phyloP scores from a whole-genome alignment of 2,888 invertebrate genomes.

The Stomorhina lunata region DNA sequence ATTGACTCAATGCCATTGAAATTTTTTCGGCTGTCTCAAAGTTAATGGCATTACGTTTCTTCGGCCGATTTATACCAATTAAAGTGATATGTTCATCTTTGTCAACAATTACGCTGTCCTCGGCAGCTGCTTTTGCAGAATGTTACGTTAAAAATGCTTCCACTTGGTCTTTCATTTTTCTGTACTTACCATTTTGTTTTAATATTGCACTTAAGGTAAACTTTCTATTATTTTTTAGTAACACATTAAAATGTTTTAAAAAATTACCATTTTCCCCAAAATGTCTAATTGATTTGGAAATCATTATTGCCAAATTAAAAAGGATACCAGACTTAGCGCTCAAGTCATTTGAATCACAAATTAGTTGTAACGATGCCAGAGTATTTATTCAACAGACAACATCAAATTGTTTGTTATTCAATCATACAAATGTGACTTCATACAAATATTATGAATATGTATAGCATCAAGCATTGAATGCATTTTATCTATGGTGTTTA shows the following conservation, averaged over 20 bases:
- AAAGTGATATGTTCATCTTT: slow-evolving; percentile 85
- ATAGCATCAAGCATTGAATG: too few species aligned
- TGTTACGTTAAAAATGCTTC: not conserved
- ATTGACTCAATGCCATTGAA: slow-evolving; percentile 85
- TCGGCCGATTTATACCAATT: slow-evolving; percentile 92
- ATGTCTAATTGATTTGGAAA: slow-evolving; percentile 1
- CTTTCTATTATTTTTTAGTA: not conserved
- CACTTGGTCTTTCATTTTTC: not conserved
- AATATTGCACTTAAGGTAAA: slow-evolving; percentile 23
- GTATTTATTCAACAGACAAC: too few species aligned
- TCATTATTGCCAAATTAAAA: slow-evolving; percentile 25
- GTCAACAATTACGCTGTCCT: slow-evolving; percentile 80
- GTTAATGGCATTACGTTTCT: slow-evolving; percentile 91
- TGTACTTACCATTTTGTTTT: slow-evolving; percentile 25
- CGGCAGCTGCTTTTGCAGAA: slow-evolving; percentile 1
- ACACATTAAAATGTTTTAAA: not conserved
- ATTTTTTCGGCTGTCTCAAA: slow-evolving; percentile 85
- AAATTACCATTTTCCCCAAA: not conserved
- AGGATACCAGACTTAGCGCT: too few species aligned
- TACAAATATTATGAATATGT: too few species aligned
- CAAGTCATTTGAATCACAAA: not conserved
- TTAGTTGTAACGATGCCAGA: not conserved
- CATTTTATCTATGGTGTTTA: too few species aligned
- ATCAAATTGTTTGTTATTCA: too few species aligned
- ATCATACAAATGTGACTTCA: too few species aligned